Percentiles rank a stretch among this genome's conserved stretches.
Conservation (phyloP, 2,888 invertebrate species). For the Callosobruchus maculatus region DNA sequence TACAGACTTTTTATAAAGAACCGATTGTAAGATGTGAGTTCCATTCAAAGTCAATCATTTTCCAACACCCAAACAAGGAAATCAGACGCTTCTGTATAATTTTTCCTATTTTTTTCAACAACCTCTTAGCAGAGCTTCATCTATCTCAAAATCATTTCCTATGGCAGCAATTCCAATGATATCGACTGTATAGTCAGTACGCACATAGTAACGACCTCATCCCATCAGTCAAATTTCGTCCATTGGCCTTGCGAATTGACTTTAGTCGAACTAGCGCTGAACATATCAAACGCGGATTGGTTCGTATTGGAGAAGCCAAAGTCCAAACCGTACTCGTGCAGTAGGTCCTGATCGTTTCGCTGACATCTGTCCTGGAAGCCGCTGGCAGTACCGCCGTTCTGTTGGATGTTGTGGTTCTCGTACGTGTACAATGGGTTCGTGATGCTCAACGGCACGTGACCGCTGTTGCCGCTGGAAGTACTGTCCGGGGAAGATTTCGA, state of each 20-base stretch:
- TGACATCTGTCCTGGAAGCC: constrained; percentile 13
- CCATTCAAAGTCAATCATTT: neutral
- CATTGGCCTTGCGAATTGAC: constrained; percentile 55
- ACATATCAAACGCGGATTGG: constrained; percentile 38
- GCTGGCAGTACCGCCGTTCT: constrained; percentile 51
- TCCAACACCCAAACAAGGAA: neutral
- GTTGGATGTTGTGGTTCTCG: constrained; percentile 38
- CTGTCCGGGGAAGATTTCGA: constrained; percentile 35
- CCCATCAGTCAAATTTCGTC: constrained; percentile 57
- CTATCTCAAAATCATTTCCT: neutral
- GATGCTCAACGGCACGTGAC: constrained; percentile 51
- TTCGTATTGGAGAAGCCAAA: constrained; percentile 49
- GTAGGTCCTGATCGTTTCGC: constrained; percentile 60
- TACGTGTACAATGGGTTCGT: constrained; percentile 52
- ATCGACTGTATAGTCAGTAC: neutral
- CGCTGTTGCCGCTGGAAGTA: constrained; percentile 22
- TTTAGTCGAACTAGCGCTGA: constrained; percentile 37
- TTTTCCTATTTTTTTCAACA: neutral
- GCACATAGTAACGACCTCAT: neutral
- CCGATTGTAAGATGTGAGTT: neutral
- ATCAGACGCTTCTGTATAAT: neutral
- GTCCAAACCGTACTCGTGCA: constrained; percentile 72
- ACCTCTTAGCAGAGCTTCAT: neutral
- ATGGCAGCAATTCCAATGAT: neutral
- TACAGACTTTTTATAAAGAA: too few species aligned